Percentiles rank a stretch among this genome's conserved stretches.
These are phyloP conservation scores for Siderastrea siderea DNA, from an alignment of 92 coral and sea anemone genomes.

Conservation along the genomic window DNA sequence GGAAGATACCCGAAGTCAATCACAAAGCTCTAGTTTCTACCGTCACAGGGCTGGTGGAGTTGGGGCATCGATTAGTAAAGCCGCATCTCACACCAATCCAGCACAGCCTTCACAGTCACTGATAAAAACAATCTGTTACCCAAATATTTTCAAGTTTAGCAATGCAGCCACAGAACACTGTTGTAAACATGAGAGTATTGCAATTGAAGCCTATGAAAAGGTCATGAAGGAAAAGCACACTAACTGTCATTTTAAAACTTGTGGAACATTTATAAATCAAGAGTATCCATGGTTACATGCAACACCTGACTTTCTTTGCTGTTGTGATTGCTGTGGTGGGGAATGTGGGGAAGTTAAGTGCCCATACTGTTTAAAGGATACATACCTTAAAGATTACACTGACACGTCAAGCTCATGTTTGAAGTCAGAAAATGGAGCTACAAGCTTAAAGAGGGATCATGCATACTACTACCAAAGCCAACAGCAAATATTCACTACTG, in stretches of 20 bases:
- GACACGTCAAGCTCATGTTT: slow-evolving; percentile 48
- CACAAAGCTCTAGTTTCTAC: slow-evolving; percentile 71
- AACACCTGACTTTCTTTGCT: slow-evolving; percentile 49
- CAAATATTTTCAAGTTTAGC: slow-evolving; percentile 42
- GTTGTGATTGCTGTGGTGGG: slow-evolving; percentile 38
- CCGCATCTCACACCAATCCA: slow-evolving; percentile 75
- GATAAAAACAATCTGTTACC: slow-evolving; percentile 77
- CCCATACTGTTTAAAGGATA: slow-evolving; percentile 44
- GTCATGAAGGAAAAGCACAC: slow-evolving; percentile 56
- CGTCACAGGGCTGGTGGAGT: slow-evolving; percentile 83
- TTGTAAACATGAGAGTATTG: slow-evolving; percentile 53
- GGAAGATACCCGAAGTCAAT: slow-evolving; percentile 59
- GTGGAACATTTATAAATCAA: slow-evolving; percentile 29
- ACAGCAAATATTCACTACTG: slow-evolving; percentile 60
- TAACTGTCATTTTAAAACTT: slow-evolving; percentile 30
- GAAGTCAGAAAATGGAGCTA: slow-evolving; percentile 38
- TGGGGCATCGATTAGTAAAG: slow-evolving; percentile 73
- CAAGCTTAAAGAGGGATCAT: slow-evolving; percentile 52
- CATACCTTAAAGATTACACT: slow-evolving; percentile 31
- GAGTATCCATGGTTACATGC: slow-evolving; percentile 34
- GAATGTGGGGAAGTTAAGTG: slow-evolving; percentile 46
- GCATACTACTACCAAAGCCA: slow-evolving; percentile 52
- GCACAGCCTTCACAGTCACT: slow-evolving; percentile 72
- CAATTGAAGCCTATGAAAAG: slow-evolving; percentile 59
- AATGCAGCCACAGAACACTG: slow-evolving; percentile 49